Evolutionary conservation across 2,797 vertebrate species (phyloP), one percentile per base, ranked within the genome.

Genomic region (Crypturellus tataupa): DNA sequence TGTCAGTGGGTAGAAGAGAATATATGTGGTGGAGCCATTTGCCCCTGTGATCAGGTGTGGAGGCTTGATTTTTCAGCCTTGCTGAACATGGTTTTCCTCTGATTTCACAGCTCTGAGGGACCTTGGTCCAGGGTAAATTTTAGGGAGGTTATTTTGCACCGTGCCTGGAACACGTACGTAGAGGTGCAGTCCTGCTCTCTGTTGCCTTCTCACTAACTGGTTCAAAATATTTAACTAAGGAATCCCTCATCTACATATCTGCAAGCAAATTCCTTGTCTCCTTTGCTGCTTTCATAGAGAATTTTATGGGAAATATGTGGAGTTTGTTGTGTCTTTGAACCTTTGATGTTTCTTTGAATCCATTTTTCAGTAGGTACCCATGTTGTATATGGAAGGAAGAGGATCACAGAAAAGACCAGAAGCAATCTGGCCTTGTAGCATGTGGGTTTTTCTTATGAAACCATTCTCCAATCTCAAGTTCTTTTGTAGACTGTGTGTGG

Each of bases 41-140:
- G 47, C 69, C 40, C 3, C n/a, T 59, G 0, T 75, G 46, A 35
- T 53, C 20, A 17, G 69, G 53, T 37, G 60, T 31, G 39, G 84
- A 92, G 73, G 35, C 35, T 73, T 92, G 42, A 47, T 89, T 92
- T 92, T 94, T 83, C 72, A 93, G 46, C 51, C 35, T 67, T 87
- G 31, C 60, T 83, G 33, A 78, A 42, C 19, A 33, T 18, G 53
- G 37, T 56, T 89, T 77, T 85, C 18, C 59, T 87, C 65, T 85
- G 76, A 69, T 85, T 91, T 80, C 21, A 59, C 65, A 71, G 40
- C 25, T 93, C 20, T 69, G 58, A 82, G 42, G 42, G 62, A 14
- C 53, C 27, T 14, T 87, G 53, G 31, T 68, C 75, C 60, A 83
- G 85, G 33, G 51, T 85, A 71, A 65, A 83, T 85, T 51, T 56